Base-by-base conservation (phyloP, 53 echinoderm and acorn worm species). In the Echinometra lucunter region DNA sequence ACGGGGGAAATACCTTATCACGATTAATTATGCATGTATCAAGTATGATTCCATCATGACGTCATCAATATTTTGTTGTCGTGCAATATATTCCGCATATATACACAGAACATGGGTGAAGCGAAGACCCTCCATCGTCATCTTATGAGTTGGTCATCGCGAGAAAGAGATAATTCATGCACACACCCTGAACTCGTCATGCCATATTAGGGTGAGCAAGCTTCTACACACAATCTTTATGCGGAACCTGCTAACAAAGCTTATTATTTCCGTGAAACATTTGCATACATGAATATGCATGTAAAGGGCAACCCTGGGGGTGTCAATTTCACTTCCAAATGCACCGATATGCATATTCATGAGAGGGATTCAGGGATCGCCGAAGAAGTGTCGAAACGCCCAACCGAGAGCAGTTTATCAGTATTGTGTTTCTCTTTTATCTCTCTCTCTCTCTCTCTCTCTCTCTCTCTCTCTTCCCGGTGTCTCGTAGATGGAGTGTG, bases 261-360 rank as follows among this genome's bases (percentile, higher is more conserved):
- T 63, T 63, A 91, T 63, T 66, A 91, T 66, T 63, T 91, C 91
- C 66, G 23, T 44, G 91, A 63, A 88, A 28, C 1, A 66, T 91
- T 91, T 66, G 66, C 91, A 91, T 91, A 38, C 12, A 91, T 91
- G 91, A 91, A 91, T 91, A 91, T 91, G 55, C 66, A 91, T 88
- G 16, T 13, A 53, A 16, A 35, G 88, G 53, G 88, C 57, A 28
- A 57, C 53, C 88, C 88, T 34, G 57, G 88, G 75, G 88, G 88
- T 56, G 88, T 88, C 88, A 15, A 44, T 42, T 88, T 88, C 57
- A 88, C 88, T 88, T 88, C 88, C 32, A 53, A 17, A 88, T 88
- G 88, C 88, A 56, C 30, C 16, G 30, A 5, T 34, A 53, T 88
- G 88, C 88, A 88, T 88, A 88, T 88, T 88, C 88, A 88, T 88